Evolutionary conservation across 92 coral and sea anemone genomes (phyloP).

Genomic region (Metridium senile): DNA sequence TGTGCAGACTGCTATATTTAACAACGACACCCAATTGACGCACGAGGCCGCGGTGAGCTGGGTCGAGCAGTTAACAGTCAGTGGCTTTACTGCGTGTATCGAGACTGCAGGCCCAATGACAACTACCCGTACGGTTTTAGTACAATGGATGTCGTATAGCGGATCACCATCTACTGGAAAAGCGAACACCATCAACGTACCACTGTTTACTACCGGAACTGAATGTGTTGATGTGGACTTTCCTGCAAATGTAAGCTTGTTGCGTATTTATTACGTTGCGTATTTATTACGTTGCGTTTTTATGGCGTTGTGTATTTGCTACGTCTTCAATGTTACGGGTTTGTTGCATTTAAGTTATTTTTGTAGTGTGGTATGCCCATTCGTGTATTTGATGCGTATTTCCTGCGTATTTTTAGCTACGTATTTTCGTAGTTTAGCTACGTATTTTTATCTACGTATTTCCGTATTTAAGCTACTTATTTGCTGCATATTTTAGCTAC

Average conservation of each 20-base stretch:
- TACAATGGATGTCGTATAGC: slow-evolving; percentile 46
- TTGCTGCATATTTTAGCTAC: too few relatives aligned
- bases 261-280: neutral
- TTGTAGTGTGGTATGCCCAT: too few relatives aligned
- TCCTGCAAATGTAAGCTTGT: slow-evolving; percentile 34
- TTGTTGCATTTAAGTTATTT: too few relatives aligned
- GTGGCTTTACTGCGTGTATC: slow-evolving; percentile 48
- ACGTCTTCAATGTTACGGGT: too few relatives aligned
- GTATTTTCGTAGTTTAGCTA: too few relatives aligned
- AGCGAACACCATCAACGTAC: slow-evolving; percentile 31
- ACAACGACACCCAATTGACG: neutral
- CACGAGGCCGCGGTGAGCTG: slow-evolving; percentile 59
- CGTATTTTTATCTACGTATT: too few relatives aligned
- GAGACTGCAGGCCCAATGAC: slow-evolving; percentile 46
- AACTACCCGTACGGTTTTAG: slow-evolving; percentile 11
- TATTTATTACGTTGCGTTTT: neutral
- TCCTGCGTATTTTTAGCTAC: too few relatives aligned
- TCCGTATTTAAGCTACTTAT: too few relatives aligned
- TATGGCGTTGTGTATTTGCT: too few relatives aligned
- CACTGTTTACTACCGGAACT: slow-evolving; percentile 66
- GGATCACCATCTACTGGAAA: slow-evolving; percentile 38
- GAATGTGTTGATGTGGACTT: slow-evolving; percentile 45
- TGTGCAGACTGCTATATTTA: slow-evolving; percentile 46
- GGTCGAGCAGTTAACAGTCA: slow-evolving; percentile 29
- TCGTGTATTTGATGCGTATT: too few relatives aligned